A percentile compares a stretch with the other conserved stretches of the same genome.
Evolutionary conservation across 1,140 invertebrate species (phyloP).

Genomic region (Atta texana): DNA sequence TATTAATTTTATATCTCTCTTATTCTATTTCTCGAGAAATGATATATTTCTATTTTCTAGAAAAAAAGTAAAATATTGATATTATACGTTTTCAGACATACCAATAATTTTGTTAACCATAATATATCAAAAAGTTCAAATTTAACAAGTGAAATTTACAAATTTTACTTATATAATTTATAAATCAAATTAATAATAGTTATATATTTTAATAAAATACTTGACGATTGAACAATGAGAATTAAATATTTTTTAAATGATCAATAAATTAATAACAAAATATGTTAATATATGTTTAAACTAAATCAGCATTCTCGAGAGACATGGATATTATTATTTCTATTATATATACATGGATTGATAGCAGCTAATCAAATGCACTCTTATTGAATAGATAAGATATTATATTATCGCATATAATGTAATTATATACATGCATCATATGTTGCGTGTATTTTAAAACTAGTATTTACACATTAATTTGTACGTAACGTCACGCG

Average conservation of each 20-base stretch:
- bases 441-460: conserved; percentile 2
- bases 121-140: neutral
- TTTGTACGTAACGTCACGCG: conserved; percentile 29
- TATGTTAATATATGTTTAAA: neutral
- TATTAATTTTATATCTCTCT: neutral
- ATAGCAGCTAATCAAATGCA: neutral
- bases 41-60: neutral
- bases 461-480: conserved; percentile 35
- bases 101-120: neutral
- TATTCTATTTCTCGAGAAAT: neutral
- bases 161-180: neutral
- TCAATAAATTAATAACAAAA: neutral
- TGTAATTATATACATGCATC: neutral
- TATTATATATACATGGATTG: neutral
- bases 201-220: neutral
- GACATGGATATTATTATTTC: neutral
- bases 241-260: neutral
- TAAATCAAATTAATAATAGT: neutral
- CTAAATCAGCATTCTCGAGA: neutral
- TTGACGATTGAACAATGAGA: neutral
- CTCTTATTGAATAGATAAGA: neutral
- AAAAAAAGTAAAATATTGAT: neutral
- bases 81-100: neutral
- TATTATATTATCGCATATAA: neutral
- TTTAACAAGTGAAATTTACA: neutral